Evolutionary conservation across 2,888 invertebrate genomes (phyloP).

Genomic region (Andrena fulva): DNA sequence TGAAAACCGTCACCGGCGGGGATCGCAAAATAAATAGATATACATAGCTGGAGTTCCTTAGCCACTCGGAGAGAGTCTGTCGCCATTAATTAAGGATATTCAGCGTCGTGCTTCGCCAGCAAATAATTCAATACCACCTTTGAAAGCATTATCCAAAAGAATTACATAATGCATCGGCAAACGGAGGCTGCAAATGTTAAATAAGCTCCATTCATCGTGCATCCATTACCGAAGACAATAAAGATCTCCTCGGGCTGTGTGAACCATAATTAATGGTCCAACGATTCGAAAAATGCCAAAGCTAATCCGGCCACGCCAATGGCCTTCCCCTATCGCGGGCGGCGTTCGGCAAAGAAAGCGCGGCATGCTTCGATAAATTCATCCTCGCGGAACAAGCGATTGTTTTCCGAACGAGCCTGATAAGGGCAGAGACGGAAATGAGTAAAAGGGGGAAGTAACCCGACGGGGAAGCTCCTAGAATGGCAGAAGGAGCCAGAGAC

Average conservation of each 20-base stretch:
- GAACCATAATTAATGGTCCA: neutral
- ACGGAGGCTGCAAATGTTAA: too few relatives aligned
- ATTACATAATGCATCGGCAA: too few relatives aligned
- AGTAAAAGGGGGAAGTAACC: constrained; percentile 71
- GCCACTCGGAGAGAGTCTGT: constrained; percentile 53
- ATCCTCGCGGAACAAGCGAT: constrained; percentile 76
- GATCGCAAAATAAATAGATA: constrained; percentile 74
- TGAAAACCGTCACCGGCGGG: constrained; percentile 62
- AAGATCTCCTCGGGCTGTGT: neutral
- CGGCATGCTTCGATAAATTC: constrained; percentile 78
- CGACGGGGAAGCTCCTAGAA: constrained; percentile 64
- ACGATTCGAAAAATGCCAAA: constrained; percentile 6
- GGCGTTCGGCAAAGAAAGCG: constrained; percentile 54
- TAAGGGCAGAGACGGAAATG: constrained; percentile 80
- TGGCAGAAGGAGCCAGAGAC: constrained; percentile 67
- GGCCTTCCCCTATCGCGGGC: constrained; percentile 3
- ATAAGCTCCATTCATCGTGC: too few relatives aligned
- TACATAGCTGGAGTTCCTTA: constrained; percentile 67
- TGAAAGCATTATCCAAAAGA: too few relatives aligned
- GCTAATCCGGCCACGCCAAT: constrained; percentile 12
- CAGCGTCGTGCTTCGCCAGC: neutral
- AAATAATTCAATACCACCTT: neutral
- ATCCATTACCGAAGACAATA: constrained; percentile 13
- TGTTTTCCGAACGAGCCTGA: constrained; percentile 78
- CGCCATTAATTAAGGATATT: constrained; percentile 24